phyloP scores from a whole-genome alignment of 2,113 vertebrate genomes.

The Centrocercus urophasianus region DNA sequence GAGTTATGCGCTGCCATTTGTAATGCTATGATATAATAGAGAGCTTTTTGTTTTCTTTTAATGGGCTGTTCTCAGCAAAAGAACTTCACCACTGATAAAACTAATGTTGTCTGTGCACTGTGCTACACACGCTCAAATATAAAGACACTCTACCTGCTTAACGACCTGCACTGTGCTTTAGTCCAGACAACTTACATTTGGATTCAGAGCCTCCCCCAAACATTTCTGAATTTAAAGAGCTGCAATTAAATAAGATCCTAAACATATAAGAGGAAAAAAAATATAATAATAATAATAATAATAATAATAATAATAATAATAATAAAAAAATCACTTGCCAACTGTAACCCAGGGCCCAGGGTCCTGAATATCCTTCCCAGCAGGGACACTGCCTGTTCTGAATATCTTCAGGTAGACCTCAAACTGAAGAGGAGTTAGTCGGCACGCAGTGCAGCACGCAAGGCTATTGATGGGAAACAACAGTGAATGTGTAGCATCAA shows the following conservation, averaged over 20 bases:
- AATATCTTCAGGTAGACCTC: conserved; percentile 71
- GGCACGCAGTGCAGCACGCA: conserved; percentile 44
- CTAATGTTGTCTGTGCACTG: background rate
- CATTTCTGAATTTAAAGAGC: background rate
- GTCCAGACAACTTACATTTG: rapidly evolving
- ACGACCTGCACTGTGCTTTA: background rate
- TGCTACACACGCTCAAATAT: background rate
- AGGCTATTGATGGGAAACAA: background rate
- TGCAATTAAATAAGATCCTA: background rate
- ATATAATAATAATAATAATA: background rate
- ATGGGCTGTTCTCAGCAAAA: background rate
- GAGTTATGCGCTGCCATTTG: background rate
- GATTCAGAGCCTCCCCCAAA: background rate
- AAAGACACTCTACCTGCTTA: background rate
- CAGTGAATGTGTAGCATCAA: background rate
- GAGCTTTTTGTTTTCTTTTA: background rate
- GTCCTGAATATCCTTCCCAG: background rate
- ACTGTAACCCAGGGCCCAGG: background rate
- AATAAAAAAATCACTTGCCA: conserved; percentile 43
- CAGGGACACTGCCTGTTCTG: conserved; percentile 46
- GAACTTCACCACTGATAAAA: background rate
- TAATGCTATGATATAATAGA: background rate
- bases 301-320: too few species aligned
- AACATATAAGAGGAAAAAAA: background rate
- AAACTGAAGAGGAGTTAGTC: background rate